These are phyloP conservation scores for Leptatherina wallacei DNA, from an alignment of 2,797 vertebrate genomes.

Conservation along the genomic window DNA sequence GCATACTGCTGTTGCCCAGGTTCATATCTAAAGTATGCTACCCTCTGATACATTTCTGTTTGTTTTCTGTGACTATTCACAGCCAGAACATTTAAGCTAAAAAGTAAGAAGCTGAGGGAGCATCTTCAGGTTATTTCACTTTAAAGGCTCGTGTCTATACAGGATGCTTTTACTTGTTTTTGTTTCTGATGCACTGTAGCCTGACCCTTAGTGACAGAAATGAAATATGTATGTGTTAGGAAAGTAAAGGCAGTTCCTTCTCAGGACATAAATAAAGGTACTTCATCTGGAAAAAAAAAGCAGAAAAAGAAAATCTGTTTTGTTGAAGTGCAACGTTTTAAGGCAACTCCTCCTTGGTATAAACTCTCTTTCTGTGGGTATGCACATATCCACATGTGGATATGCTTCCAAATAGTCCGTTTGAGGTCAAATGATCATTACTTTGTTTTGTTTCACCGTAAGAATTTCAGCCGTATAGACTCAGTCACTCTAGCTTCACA, in stretches of 20 bases:
- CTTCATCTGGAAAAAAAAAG: background rate
- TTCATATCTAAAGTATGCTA: slow-evolving; percentile 9
- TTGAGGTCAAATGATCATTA: slow-evolving; percentile 22
- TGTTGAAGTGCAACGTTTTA: background rate
- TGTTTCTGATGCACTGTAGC: slow-evolving; percentile 46
- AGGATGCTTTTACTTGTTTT: slow-evolving; percentile 20
- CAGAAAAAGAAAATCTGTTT: background rate
- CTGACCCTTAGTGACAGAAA: slow-evolving; percentile 32
- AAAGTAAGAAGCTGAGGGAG: background rate
- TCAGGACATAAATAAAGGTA: slow-evolving; percentile 1
- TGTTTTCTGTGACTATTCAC: slow-evolving; percentile 15
- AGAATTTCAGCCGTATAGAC: slow-evolving; percentile 5
- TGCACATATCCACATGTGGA: background rate
- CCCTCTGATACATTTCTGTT: background rate
- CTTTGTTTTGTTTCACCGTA: slow-evolving; percentile 12
- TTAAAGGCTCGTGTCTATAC: slow-evolving; percentile 11
- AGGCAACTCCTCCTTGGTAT: background rate
- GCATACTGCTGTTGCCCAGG: background rate
- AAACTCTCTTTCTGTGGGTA: background rate
- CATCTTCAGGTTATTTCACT: slow-evolving; percentile 16
- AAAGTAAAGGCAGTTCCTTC: background rate
- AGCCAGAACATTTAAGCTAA: slow-evolving; percentile 15
- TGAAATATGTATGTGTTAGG: slow-evolving; percentile 24
- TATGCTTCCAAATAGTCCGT: slow-evolving; percentile 50
- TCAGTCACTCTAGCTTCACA: background rate